phyloP scores from a whole-genome alignment of 2,888 invertebrate species.

The Pasiphila rectangulata region DNA sequence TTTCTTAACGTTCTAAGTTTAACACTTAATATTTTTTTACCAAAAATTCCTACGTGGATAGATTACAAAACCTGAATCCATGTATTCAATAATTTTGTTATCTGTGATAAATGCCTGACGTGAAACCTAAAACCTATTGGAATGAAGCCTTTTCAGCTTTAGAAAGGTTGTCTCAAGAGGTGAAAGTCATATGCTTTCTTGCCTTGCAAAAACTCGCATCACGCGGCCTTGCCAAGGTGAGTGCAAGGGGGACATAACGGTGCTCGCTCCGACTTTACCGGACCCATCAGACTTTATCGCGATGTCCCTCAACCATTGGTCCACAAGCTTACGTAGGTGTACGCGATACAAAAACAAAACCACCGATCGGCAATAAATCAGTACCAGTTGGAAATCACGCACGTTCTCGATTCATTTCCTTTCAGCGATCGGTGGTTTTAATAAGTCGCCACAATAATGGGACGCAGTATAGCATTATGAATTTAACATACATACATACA shows the following conservation, averaged over 20 bases:
- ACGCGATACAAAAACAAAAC: conserved; percentile 34
- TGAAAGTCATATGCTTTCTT: conserved; percentile 77
- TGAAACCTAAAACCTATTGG: conserved; percentile 36
- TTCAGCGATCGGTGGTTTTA: conserved; percentile 53
- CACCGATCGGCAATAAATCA: conserved; percentile 41
- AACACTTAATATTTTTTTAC: too few species aligned
- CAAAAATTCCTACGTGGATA: too few species aligned
- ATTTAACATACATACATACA: conserved; percentile 71
- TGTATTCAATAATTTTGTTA: too few species aligned
- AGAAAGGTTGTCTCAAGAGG: conserved; percentile 75
- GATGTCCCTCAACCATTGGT: conserved; percentile 45
- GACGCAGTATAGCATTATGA: conserved; percentile 44
- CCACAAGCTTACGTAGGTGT: conserved; percentile 21
- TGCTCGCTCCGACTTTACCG: conserved; percentile 50
- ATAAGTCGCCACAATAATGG: conserved; percentile 60
- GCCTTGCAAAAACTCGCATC: conserved; percentile 77
- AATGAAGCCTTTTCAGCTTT: conserved; percentile 59
- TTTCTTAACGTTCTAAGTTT: too few species aligned
- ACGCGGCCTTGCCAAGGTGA: conserved; percentile 80
- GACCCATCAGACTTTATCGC: conserved; percentile 46
- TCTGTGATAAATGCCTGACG: conserved; percentile 21
- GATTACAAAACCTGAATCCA: too few species aligned
- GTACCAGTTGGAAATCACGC: conserved; percentile 47
- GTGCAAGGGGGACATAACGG: conserved; percentile 78
- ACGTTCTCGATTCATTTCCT: conserved; percentile 68